Conservation (phyloP, 1,140 invertebrate species). For the Ceratoteleas bidentatus region DNA sequence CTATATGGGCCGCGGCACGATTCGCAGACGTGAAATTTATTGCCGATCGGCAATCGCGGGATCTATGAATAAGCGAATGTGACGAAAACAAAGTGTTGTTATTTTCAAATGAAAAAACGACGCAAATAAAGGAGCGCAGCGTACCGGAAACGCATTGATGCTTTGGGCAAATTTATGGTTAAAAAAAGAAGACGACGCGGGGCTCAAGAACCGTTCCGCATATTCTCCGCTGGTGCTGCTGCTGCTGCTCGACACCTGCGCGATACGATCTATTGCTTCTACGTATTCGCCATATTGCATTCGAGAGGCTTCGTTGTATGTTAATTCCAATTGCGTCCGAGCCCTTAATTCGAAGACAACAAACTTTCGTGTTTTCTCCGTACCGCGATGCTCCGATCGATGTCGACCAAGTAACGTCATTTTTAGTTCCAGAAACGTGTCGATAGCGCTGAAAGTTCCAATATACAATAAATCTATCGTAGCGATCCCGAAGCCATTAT, state of each 20-base stretch:
- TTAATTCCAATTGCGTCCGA: constrained; percentile 69
- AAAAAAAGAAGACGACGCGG: constrained; percentile 59
- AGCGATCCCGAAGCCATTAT: too few relatives aligned
- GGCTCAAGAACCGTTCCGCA: constrained; percentile 65
- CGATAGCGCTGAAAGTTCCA: neutral
- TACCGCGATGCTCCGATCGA: constrained; percentile 29
- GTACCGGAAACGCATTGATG: constrained; percentile 67
- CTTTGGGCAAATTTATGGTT: constrained; percentile 67
- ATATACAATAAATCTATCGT: too few relatives aligned
- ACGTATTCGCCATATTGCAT: constrained; percentile 70
- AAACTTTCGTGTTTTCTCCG: constrained; percentile 62
- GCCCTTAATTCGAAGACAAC: constrained; percentile 68
- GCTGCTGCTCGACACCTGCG: constrained; percentile 68
- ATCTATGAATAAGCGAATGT: constrained; percentile 50
- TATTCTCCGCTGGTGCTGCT: constrained; percentile 65
- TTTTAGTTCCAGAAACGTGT: constrained; percentile 7
- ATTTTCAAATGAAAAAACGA: constrained; percentile 48
- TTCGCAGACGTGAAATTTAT: constrained; percentile 11
- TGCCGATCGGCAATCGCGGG: constrained; percentile 12
- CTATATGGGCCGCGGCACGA: neutral
- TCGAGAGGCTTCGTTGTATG: constrained; percentile 70
- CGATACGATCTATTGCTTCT: constrained; percentile 70
- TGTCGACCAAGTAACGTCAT: constrained; percentile 24
- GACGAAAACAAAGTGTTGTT: constrained; percentile 49
- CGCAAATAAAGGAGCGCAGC: constrained; percentile 55